Evolutionary conservation across 1,140 invertebrate genomes (phyloP).

Genomic region (Drosophila ironensis): DNA sequence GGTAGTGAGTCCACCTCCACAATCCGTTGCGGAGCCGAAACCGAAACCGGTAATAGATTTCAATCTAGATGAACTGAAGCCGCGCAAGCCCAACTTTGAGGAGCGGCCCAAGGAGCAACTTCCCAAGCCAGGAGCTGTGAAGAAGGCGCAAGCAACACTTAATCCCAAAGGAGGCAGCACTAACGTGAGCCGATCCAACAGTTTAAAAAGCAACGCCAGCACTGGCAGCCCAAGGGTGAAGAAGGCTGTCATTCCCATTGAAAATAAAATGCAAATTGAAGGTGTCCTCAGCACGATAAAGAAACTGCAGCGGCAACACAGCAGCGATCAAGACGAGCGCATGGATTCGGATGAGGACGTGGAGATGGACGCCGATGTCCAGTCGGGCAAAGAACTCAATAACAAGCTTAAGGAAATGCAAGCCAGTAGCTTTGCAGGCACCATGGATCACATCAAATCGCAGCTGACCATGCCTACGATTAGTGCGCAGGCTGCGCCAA

Average conservation of each 20-base stretch:
- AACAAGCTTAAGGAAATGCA: slow-evolving; percentile 74
- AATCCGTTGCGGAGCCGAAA: slow-evolving; percentile 18
- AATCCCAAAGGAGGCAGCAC: slow-evolving; percentile 48
- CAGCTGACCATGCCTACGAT: slow-evolving; percentile 74
- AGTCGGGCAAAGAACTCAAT: slow-evolving; percentile 44
- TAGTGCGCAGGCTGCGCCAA: slow-evolving; percentile 48
- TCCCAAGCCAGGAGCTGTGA: slow-evolving; percentile 18
- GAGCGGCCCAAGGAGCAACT: slow-evolving; percentile 59
- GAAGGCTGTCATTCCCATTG: slow-evolving; percentile 19
- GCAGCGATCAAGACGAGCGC: slow-evolving; percentile 40
- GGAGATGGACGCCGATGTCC: slow-evolving; percentile 27
- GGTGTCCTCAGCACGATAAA: slow-evolving; percentile 58
- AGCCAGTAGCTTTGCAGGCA: slow-evolving; percentile 73
- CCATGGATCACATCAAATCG: slow-evolving; percentile 73
- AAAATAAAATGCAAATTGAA: slow-evolving; percentile 65
- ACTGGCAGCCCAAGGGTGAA: slow-evolving; percentile 36
- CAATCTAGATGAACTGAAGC: slow-evolving; percentile 58
- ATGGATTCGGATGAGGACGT: too few species aligned
- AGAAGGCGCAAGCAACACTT: too few species aligned
- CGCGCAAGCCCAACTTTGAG: slow-evolving; percentile 66
- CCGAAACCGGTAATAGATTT: slow-evolving; percentile 63
- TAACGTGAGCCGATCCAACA: slow-evolving; percentile 63
- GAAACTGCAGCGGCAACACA: slow-evolving; percentile 44
- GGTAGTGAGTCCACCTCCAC: slow-evolving; percentile 19
- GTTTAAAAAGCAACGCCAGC: slow-evolving; percentile 55